phyloP scores from a whole-genome alignment of 2,113 vertebrate species.

The Smithornis capensis region DNA sequence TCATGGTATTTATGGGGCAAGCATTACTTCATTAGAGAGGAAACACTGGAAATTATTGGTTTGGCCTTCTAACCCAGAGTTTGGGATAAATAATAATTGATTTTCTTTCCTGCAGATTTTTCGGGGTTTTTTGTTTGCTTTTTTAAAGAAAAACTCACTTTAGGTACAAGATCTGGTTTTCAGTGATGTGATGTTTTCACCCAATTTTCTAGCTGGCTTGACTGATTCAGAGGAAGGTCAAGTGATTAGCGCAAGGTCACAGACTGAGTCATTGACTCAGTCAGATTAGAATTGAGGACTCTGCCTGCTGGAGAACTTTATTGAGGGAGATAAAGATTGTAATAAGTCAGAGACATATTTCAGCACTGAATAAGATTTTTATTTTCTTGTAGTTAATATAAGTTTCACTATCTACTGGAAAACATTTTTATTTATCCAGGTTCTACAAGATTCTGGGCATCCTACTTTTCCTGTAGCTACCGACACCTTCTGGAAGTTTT shows the following conservation, averaged over 20 bases:
- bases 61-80: constrained; percentile 3
- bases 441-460: neutral
- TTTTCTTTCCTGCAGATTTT: neutral
- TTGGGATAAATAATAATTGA: constrained; percentile 7
- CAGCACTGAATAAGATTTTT: neutral
- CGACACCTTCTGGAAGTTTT: neutral
- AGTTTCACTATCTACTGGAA: neutral
- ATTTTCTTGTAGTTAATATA: neutral
- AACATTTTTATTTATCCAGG: neutral
- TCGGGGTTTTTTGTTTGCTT: neutral
- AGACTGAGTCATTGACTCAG: constrained; percentile 21
- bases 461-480: neutral
- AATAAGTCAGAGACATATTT: constrained; percentile 35
- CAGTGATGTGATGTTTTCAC: neutral
- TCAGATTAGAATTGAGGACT: constrained; percentile 20
- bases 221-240: constrained; percentile 38
- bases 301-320: neutral
- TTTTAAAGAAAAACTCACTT: neutral
- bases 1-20: neutral
- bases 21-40: neutral
- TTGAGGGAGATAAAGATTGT: neutral
- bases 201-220: constrained; percentile 31
- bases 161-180: constrained; percentile 7
- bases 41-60: neutral
- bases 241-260: constrained; percentile 48